These are phyloP conservation scores for Silurus meridionalis DNA, from an alignment of 2,113 vertebrate genomes.

Conservation along the genomic window DNA sequence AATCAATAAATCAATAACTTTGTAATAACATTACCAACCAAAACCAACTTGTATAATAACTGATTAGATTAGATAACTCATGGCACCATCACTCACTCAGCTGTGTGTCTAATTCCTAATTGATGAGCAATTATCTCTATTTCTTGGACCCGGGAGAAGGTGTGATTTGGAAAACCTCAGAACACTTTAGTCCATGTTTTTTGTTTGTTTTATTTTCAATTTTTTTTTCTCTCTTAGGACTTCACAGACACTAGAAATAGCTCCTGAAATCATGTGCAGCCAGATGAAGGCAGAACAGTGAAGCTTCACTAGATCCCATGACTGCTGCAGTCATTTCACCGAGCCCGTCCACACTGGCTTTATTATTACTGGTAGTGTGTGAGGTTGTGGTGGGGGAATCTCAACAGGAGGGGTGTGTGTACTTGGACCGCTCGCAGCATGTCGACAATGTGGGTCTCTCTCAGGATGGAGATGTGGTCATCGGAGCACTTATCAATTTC, in stretches of 20 bases:
- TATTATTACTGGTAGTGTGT: conserved; percentile 14
- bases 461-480: conserved; percentile 67
- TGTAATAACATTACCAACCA: background rate
- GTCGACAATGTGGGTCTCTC: conserved; percentile 57
- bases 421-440: conserved; percentile 39
- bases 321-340: background rate
- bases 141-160: background rate
- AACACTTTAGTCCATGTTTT: conserved; percentile 9
- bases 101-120: conserved; percentile 36
- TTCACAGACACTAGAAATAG: conserved; percentile 54
- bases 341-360: conserved; percentile 25
- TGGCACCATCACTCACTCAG: conserved; percentile 18
- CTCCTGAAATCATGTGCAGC: conserved; percentile 14
- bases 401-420: conserved; percentile 56
- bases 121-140: conserved; percentile 45
- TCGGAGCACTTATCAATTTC: conserved; percentile 67
- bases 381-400: background rate
- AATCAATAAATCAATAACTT: background rate
- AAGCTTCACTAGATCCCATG: conserved; percentile 16
- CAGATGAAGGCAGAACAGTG: conserved; percentile 35
- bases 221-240: conserved; percentile 32
- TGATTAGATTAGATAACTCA: background rate
- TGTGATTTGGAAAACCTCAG: conserved; percentile 14
- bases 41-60: background rate
- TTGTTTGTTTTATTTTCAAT: background rate